Base-by-base conservation (phyloP, 2,797 vertebrate genomes). In the Hephaestus fuliginosus region DNA sequence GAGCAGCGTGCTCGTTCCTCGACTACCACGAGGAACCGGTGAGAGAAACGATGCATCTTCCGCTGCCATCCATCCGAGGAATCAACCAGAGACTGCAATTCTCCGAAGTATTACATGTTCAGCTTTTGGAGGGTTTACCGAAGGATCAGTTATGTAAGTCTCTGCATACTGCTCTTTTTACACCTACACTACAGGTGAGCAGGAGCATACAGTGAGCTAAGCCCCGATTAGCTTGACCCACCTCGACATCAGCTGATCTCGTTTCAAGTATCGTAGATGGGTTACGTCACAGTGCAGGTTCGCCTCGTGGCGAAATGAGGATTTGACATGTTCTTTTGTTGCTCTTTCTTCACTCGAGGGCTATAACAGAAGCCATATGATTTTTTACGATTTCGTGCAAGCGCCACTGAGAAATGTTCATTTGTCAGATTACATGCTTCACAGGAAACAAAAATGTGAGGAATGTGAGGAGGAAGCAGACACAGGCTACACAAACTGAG, bases 111-210 rank as follows among this genome's bases (percentile, higher is more conserved):
- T 76, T 82, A 83, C 71, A 81, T 67, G 43, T 56, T 66, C 64
- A 70, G 72, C 73, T 82, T 76, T 80, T 30, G 41, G 57, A 3
- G 55, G 65, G 68, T 80, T 85, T 76, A 81, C 60, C 30, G 74
- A 75, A 77, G 55, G 48, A 74, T 70, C 52, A 58, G 44, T 83
- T 78, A 69, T 53, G 39, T 53, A 80, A 87, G 75, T 67, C 43
- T 77, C 43, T 61, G 66, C 39, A 79, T 66, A 63, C 60, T 65
- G 70, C 68, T 84, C 46, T 84, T 85, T 85, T 79, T 49, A 69
- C 22, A 83, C 55, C 71, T 57, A 63, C 78, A 60, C 43, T 52
- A 36, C 18, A 83, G 67, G 36, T 64, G 75, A 78, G 49, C 57
- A 41, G 70, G 33, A 60, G 56, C 18, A 51, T 63, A 58, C 7